A percentile compares a stretch with the other conserved stretches of the same genome.
These are phyloP conservation scores for Eucidaris tribuloides DNA, from an alignment of 35 echinoderm and acorn worm species.

Conservation along the genomic window DNA sequence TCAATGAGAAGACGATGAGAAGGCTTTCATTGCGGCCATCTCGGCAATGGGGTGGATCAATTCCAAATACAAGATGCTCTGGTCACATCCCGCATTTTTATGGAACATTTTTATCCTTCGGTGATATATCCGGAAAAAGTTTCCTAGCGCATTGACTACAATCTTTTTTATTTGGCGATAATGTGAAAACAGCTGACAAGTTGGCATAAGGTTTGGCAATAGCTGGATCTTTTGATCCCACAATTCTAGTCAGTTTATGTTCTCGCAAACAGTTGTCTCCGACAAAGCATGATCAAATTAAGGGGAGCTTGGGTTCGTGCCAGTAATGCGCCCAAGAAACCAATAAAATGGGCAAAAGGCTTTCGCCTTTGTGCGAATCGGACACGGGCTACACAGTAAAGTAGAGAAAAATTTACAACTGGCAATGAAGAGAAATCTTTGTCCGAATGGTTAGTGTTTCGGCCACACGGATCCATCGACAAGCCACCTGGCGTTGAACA, in stretches of 20 bases:
- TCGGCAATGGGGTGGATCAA: too few relatives aligned
- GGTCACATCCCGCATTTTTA: too few relatives aligned
- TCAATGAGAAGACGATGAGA: too few relatives aligned
- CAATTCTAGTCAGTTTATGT: not conserved
- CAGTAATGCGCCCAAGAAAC: not conserved
- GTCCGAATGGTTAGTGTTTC: too few relatives aligned
- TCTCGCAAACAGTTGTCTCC: not conserved
- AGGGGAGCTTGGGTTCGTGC: not conserved
- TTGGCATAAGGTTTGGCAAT: too few relatives aligned
- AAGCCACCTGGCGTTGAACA: not conserved
- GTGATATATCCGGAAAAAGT: too few relatives aligned
- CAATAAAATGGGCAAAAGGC: not conserved
- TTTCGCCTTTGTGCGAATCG: not conserved
- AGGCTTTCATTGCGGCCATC: too few relatives aligned
- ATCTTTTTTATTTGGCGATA: too few relatives aligned
- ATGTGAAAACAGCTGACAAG: too few relatives aligned
- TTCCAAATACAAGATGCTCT: too few relatives aligned
- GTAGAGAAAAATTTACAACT: not conserved
- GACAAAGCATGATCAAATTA: constrained; percentile 1
- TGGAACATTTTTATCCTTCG: too few relatives aligned
- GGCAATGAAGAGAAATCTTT: not conserved
- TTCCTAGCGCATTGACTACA: too few relatives aligned
- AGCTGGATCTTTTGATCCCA: not conserved
- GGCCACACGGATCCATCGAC: not conserved
- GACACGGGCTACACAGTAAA: not conserved